phyloP scores from a whole-genome alignment of 2,113 vertebrate species.

The Noctilio leporinus region DNA sequence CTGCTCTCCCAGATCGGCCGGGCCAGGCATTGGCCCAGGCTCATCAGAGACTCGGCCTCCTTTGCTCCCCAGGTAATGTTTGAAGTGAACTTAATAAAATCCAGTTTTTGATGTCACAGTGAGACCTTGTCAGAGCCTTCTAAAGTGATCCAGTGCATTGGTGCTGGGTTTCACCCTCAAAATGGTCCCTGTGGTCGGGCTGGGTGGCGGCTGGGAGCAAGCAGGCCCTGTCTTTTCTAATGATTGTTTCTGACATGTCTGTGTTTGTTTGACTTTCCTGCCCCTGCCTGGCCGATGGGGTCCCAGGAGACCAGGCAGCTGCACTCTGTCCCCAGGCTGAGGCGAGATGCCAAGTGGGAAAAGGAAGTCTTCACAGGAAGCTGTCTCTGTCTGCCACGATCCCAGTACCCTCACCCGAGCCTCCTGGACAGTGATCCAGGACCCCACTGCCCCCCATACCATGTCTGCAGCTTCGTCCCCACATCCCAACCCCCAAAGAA shows the following conservation, averaged over 20 bases:
- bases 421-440: not conserved
- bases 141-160: not conserved
- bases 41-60: not conserved
- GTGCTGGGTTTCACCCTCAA: not conserved
- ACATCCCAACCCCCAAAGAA: not conserved
- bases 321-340: not conserved
- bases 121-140: not conserved
- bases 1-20: not conserved
- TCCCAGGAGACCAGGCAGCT: rapidly evolving
- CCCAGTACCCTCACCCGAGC: rapidly evolving
- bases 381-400: rapidly evolving
- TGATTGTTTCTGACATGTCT: not conserved
- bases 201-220: not conserved
- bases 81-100: not conserved
- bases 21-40: not conserved
- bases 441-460: not conserved
- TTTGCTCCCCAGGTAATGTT: not conserved
- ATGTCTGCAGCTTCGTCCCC: not conserved
- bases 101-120: not conserved
- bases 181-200: rapidly evolving
- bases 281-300: rapidly evolving
- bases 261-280: not conserved
- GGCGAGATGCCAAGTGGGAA: not conserved
- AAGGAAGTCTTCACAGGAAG: not conserved
- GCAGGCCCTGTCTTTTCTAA: rapidly evolving